A percentile compares a stretch with the other conserved stretches of the same genome.
Conservation (phyloP, 2,888 invertebrate genomes). For the Noctua janthina region DNA sequence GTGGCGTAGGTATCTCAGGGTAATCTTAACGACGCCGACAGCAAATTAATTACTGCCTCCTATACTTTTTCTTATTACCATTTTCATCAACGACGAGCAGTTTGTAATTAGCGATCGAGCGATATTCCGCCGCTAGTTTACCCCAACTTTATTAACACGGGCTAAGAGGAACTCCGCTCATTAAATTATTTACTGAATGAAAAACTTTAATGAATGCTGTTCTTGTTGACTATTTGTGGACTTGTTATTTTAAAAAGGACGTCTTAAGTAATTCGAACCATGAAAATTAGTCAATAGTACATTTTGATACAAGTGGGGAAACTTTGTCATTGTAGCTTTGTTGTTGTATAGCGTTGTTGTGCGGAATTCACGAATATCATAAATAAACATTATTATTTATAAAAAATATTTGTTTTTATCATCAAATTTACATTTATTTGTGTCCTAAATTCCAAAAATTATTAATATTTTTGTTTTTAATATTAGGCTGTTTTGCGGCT, state of each 20-base stretch:
- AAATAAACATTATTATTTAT: too few species aligned
- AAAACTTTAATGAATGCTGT: constrained; percentile 23
- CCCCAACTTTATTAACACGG: constrained; percentile 17
- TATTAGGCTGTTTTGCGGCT: too few species aligned
- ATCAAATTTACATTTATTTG: too few species aligned
- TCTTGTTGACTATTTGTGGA: constrained; percentile 17
- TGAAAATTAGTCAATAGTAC: neutral
- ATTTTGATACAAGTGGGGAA: too few species aligned
- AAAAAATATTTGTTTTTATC: too few species aligned
- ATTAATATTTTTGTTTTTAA: too few species aligned
- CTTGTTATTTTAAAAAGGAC: constrained; percentile 16
- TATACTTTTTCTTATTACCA: constrained; percentile 5
- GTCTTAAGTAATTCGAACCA: neutral
- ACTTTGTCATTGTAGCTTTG: too few species aligned
- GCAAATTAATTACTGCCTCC: constrained; percentile 16
- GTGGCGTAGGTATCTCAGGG: neutral
- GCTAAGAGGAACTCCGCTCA: constrained; percentile 7
- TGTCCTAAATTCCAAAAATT: too few species aligned
- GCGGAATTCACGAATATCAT: too few species aligned
- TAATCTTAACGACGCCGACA: neutral
- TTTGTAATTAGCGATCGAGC: constrained; percentile 38
- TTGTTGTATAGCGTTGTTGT: too few species aligned
- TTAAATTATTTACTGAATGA: constrained; percentile 44
- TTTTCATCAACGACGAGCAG: constrained; percentile 13
- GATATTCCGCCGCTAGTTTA: constrained; percentile 28